Evolutionary conservation across 2,888 invertebrate genomes (phyloP).

Genomic region (Electrophaes corylata): DNA sequence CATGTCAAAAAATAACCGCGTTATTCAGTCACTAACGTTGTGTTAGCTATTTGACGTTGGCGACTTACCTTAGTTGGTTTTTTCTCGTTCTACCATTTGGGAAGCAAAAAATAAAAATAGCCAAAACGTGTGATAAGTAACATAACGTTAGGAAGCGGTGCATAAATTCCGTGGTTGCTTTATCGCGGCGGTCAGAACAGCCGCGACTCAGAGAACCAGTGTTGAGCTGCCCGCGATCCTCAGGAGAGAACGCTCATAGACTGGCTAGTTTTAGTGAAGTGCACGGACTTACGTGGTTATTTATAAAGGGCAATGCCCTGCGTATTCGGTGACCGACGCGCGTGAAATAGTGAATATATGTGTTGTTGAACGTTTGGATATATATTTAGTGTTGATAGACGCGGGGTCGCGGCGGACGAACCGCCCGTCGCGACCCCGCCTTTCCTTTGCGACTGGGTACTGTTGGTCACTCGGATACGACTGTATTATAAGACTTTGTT

Average conservation of each 20-base stretch:
- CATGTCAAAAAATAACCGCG: background rate
- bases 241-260: slow-evolving; percentile 82
- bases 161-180: background rate
- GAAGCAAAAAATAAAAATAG: background rate
- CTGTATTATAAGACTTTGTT: slow-evolving; percentile 70
- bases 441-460: slow-evolving; percentile 73
- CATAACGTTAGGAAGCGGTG: background rate
- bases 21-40: background rate
- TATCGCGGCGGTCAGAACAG: background rate
- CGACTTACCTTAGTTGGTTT: background rate
- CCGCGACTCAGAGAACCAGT: background rate
- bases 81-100: background rate
- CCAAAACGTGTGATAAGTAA: background rate
- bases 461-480: slow-evolving; percentile 79
- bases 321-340: slow-evolving; percentile 78
- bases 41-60: background rate
- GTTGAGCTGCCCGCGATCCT: slow-evolving; percentile 28
- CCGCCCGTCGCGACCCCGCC: slow-evolving; percentile 53
- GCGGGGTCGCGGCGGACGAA: slow-evolving; percentile 49
- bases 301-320: slow-evolving; percentile 47
- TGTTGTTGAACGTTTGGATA: slow-evolving; percentile 84
- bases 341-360: slow-evolving; percentile 81
- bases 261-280: slow-evolving; percentile 83
- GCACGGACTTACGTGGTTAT: slow-evolving; percentile 71
- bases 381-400: slow-evolving; percentile 79